Conservation (phyloP, 2,888 invertebrate species). For the Eupithecia subfuscata region DNA sequence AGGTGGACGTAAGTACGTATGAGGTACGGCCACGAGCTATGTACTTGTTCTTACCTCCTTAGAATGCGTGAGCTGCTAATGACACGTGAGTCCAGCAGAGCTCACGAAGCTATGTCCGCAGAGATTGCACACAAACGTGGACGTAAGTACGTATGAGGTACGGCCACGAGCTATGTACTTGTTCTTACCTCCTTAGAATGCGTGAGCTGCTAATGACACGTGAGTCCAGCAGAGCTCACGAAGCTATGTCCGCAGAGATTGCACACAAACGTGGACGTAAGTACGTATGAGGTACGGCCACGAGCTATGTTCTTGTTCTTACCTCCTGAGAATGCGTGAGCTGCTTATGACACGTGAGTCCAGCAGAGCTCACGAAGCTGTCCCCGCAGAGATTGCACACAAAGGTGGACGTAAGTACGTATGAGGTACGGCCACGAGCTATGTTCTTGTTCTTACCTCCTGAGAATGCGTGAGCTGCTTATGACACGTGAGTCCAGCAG, state of each 20-base stretch:
- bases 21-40: no score
- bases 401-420: constrained; percentile 54
- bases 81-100: constrained; percentile 67
- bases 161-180: no score
- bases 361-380: constrained; percentile 72
- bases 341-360: constrained; percentile 68
- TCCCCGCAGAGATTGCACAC: constrained; percentile 73
- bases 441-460: constrained; percentile 53
- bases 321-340: constrained; percentile 68
- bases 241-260: constrained; percentile 74
- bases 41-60: constrained; percentile 55
- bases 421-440: no score
- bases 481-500: constrained; percentile 68
- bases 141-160: constrained; percentile 41
- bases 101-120: constrained; percentile 77
- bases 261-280: constrained; percentile 67
- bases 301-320: not conserved
- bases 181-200: constrained; percentile 63
- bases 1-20: no score
- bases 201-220: constrained; percentile 66
- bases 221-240: constrained; percentile 69
- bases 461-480: constrained; percentile 64
- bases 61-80: constrained; percentile 65
- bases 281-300: no score
- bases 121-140: constrained; percentile 65